These are phyloP conservation scores for Diceros bicornis DNA, from an alignment of 2,797 vertebrate genomes.

Conservation along the genomic window DNA sequence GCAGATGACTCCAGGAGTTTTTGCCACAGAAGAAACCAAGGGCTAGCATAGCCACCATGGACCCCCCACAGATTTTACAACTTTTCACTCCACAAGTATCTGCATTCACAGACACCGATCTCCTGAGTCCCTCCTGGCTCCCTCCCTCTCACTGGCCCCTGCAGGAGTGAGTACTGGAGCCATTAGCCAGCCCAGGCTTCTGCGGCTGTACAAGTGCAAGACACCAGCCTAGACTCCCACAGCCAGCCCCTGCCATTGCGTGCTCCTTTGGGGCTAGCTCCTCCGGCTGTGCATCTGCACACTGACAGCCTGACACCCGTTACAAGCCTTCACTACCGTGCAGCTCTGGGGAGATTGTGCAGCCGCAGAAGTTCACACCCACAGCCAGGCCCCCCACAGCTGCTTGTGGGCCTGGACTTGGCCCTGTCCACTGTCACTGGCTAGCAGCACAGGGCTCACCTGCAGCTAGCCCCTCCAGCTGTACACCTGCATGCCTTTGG, in stretches of 20 bases:
- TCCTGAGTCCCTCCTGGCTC: background rate
- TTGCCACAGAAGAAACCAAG: background rate
- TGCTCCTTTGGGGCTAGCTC: background rate
- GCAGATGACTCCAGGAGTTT: background rate
- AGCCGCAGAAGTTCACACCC: background rate
- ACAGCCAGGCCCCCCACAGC: background rate
- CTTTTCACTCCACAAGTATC: background rate
- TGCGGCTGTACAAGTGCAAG: background rate
- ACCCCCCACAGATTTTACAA: background rate
- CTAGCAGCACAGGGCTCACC: background rate
- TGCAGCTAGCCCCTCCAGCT: background rate
- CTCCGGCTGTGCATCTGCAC: background rate
- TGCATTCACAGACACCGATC: rapidly evolving
- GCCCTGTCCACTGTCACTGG: background rate
- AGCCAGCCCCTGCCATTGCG: too few relatives aligned
- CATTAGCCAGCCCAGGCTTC: background rate
- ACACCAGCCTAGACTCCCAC: background rate
- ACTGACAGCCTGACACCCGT: background rate
- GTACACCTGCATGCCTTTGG: background rate
- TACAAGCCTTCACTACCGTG: rapidly evolving
- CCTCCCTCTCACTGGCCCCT: background rate
- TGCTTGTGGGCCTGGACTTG: background rate
- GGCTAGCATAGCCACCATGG: background rate
- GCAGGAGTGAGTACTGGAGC: background rate
- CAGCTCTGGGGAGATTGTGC: background rate